Base-by-base conservation (phyloP, 2,113 vertebrate species). In the Vanacampus margaritifer region DNA sequence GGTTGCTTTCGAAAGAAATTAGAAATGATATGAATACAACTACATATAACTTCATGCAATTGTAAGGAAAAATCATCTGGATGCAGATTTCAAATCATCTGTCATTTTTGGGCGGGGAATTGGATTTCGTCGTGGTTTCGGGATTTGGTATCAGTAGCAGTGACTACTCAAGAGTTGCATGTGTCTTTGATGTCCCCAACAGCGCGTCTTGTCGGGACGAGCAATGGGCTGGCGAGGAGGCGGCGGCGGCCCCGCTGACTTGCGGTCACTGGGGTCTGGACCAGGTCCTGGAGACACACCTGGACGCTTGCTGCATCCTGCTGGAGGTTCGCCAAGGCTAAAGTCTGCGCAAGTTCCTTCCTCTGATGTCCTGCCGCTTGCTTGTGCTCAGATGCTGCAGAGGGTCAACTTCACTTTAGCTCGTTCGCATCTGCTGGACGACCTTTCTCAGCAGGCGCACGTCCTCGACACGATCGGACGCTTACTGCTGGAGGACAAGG, bases 211-310 rank as follows among this genome's bases (percentile, higher is more conserved):
- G n/a, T n/a, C n/a, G n/a, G n/a, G 84, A 88, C 37, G 69, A 5
- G 5, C 86, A 79, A n/a, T 72, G 73, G 0, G 81, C 67, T 24
- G 80, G 89, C 2, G 77, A 80, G 64, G 82, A 87, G 0, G 75
- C 75, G 36, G 50, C 69, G 8, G 21, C 72, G 9, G 5, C 72
- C 69, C 84, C 88, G 6, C 77, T 96, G 36, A 94, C 93, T 1
- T 94, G 94, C 2, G 94, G 94, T 0, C 84, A 92, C 72, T 91
- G 84, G 23, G 88, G 90, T 84, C 87, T 98, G 2, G 97, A 99
- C 48, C 56, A 48, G 11, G 88, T 95, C 43, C 59, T 99, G 53
- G 67, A 87, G 1, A 87, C 90, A 39, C 97, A 99, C 74, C 90
- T 99, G 76, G 93, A 89, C 56, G 86, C 94, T 69, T 98, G 95